phyloP scores from a whole-genome alignment of 1,140 invertebrate genomes.

The Aphis gossypii region DNA sequence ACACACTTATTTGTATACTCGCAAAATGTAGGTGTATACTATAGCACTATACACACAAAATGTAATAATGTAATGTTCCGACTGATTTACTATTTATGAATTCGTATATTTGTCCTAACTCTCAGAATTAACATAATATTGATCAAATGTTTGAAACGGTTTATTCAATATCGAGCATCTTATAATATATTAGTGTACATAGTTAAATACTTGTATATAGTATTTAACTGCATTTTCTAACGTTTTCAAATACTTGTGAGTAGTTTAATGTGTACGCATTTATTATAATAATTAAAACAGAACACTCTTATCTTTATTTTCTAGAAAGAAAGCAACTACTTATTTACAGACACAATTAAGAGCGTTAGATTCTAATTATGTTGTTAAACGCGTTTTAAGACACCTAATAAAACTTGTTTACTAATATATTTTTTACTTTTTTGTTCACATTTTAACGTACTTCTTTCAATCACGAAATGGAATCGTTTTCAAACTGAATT shows the following conservation, averaged over 20 bases:
- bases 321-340: background rate
- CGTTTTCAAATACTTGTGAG: no score
- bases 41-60: no score
- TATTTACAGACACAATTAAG: background rate
- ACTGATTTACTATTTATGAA: background rate
- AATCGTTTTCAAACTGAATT: background rate
- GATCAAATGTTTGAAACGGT: background rate
- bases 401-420: background rate
- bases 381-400: background rate
- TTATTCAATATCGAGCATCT: background rate
- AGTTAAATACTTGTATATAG: no score
- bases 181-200: no score
- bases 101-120: background rate
- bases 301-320: no score
- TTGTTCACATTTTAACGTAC: background rate
- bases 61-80: background rate
- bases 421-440: background rate
- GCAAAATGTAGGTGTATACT: background rate
- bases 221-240: no score
- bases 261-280: no score
- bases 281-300: no score
- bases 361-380: background rate
- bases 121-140: background rate
- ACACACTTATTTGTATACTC: background rate
- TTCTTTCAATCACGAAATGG: background rate